Base-by-base conservation (phyloP, 2,888 invertebrate species). In the Drosophila paramelanica region DNA sequence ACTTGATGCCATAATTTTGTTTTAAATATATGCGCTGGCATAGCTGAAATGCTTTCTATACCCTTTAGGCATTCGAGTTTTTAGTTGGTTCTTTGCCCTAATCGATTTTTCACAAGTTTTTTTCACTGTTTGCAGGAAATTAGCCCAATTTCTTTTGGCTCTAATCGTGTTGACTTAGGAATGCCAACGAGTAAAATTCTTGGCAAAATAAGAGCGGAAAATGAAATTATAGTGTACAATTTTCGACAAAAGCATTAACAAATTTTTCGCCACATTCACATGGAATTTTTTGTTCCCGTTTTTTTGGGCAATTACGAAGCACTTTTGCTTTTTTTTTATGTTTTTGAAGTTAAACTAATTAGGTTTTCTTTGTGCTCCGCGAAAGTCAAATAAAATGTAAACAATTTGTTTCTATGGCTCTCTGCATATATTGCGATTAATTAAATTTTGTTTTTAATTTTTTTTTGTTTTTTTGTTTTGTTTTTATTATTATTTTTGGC, bases 301-400 rank as follows among this genome's bases (percentile, higher is more conserved):
- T 67, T 56, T 33, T 45, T 47, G 33, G 14, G 49, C 67, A 73
- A 73, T 73, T 77, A 58, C 70, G 39, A 38, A 49, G 67, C 66
- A 77, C 65, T 77, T 71, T 77, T 74, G 70, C 47, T 74, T 66
- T 71, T 77, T 71, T 77, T 39, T 60, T 58, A 38, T 42, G 38
- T 39, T 56, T 45, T 45, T 68, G 39, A 51, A 62, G 52, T 55
- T 53, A 46, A 64, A 58, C 70, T 73, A 79, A 79, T 79, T 79
- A 70, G 61, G 60, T 60, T 62, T 57, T 39, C 50, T 60, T 53
- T 60, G 41, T 7, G 27, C 36, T 36, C 25, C 64, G 79, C 73
- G 79, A 79, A 78, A 78, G 78, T 73, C 73, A 65, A 73, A 67
- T 68, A 58, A 77, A 67, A 70, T 77, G 65, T 52, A 60, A 71